Base-by-base conservation (phyloP, 1,140 invertebrate species). In the Cotesia chilonis region DNA sequence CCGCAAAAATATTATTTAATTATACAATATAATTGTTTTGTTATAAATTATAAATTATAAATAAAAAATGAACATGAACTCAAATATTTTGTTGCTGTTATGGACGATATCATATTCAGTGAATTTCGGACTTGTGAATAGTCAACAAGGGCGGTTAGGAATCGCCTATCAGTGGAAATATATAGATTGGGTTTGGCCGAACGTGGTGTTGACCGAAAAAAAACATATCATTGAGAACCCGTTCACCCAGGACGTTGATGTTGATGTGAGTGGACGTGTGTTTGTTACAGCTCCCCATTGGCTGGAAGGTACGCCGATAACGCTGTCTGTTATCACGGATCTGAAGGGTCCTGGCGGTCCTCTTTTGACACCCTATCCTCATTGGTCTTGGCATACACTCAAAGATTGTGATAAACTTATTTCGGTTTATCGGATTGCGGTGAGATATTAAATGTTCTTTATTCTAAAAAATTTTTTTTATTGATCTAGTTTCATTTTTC, bases 221-320 rank as follows among this genome's bases (percentile, higher is more conserved):
- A 81, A 82, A 41, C 83, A 80, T 57, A 85, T 80, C 36, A 36
- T 84, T 1, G 85, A 84, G 14, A 87, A 87, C 73, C 64, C 85
- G 20, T 82, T 86, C 35, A 79, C 84, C 0, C 84, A 85, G 70
- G 85, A 87, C 20, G 84, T 87, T 4, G 85, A 86, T 68, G 73
- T 86, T 61, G 84, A 85, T 59, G 78, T 72, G 52, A 77, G 76
- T 28, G 83, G 83, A 4, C 81, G 85, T 20, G 70, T 88, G 10
- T 88, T 88, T 68, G 80, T 88, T 20, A 87, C 87, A 10, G 84
- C 81, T 63, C 87, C 87, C 6, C 84, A 84, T 68, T 87, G 85
- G 85, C 76, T 85, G 55, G 75, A 84, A 5, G 87, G 87, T 71
- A 81, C 83, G 6, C 87, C 87, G 55, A 81, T 87, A 79, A 83